phyloP scores from a whole-genome alignment of 2,113 vertebrate genomes.

The Ramphastos sulfuratus region DNA sequence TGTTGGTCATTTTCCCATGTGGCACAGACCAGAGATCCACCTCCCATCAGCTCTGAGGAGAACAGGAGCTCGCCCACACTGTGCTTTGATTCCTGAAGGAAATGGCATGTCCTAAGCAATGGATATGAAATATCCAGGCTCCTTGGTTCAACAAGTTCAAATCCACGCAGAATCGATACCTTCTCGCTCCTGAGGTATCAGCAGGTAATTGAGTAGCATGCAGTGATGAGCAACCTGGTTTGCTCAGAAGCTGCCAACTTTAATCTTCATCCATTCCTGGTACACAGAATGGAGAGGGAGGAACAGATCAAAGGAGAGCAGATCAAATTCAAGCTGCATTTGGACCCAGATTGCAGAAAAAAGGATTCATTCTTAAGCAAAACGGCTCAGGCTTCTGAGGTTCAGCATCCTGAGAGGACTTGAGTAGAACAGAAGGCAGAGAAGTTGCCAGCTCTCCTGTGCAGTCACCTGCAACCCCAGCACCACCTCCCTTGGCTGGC shows the following conservation, averaged over 20 bases:
- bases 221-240: slow-evolving; percentile 59
- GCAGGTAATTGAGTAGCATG: slow-evolving; percentile 55
- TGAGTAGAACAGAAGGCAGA: background rate
- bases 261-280: slow-evolving; percentile 54
- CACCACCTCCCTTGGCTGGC: accelerated
- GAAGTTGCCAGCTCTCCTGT: background rate
- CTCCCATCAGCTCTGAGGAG: background rate
- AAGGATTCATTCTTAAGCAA: slow-evolving; percentile 49
- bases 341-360: slow-evolving; percentile 34
- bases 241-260: slow-evolving; percentile 63
- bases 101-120: background rate
- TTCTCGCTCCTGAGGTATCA: slow-evolving; percentile 47
- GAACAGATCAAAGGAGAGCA: slow-evolving; percentile 60
- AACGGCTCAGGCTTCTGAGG: background rate
- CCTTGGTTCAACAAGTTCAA: slow-evolving; percentile 47
- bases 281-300: slow-evolving; percentile 29
- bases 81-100: background rate
- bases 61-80: background rate
- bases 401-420: background rate
- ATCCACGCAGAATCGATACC: slow-evolving; percentile 56
- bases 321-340: slow-evolving; percentile 48
- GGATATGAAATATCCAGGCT: background rate
- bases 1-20: background rate
- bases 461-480: background rate
- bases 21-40: background rate